Conservation (phyloP, 2,113 vertebrate species). For the Nerophis ophidion region DNA sequence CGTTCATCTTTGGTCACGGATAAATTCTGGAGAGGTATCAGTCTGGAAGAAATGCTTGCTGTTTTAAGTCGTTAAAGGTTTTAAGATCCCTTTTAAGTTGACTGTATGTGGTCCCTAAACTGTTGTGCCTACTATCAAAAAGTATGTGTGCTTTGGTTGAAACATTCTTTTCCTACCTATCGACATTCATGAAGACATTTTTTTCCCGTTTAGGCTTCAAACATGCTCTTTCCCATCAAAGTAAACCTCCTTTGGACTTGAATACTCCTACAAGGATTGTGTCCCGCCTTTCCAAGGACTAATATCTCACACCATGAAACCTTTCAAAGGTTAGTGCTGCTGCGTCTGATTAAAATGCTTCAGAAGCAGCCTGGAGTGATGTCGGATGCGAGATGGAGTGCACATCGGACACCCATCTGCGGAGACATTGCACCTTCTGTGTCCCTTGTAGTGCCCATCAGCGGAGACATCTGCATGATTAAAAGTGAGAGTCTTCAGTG, state of each 20-base stretch:
- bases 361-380: not conserved
- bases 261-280: not conserved
- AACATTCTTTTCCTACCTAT: not conserved
- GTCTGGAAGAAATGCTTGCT: no score
- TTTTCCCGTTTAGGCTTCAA: not conserved
- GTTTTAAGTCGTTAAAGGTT: no score
- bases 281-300: not conserved
- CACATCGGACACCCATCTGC: conserved; percentile 1
- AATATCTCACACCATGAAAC: not conserved
- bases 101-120: not conserved
- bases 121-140: not conserved
- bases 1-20: no score
- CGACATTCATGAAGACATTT: conserved; percentile 1
- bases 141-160: no score
- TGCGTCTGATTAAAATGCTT: not conserved
- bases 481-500: conserved; percentile 45
- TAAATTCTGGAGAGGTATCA: no score
- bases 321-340: not conserved
- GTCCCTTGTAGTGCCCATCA: conserved; percentile 35
- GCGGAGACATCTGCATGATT: conserved; percentile 53
- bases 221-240: conserved; percentile 3
- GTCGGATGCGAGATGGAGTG: not conserved
- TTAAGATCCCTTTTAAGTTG: no score
- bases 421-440: conserved; percentile 22
- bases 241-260: not conserved